These are phyloP conservation scores for Drosophila testacea DNA, from an alignment of 2,888 invertebrate genomes.

Conservation along the genomic window DNA sequence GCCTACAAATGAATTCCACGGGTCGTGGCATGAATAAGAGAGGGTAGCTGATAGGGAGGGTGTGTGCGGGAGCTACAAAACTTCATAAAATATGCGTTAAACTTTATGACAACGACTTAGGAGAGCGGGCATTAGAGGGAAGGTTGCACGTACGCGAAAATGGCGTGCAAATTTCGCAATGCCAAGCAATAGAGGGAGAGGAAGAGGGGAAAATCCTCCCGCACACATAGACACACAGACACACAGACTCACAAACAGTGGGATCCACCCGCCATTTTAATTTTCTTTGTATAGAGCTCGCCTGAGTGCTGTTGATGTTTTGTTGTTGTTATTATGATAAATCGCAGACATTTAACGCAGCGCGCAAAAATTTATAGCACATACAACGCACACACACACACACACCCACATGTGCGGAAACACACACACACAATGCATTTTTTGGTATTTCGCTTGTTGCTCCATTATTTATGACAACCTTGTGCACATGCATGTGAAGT, in stretches of 20 bases:
- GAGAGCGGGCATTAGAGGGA: not conserved
- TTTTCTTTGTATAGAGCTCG: constrained; percentile 56
- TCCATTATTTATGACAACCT: constrained; percentile 47
- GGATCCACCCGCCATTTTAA: constrained; percentile 50
- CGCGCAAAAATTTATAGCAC: constrained; percentile 60
- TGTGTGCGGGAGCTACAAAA: constrained; percentile 32
- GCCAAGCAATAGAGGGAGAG: constrained; percentile 10
- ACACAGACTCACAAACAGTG: not conserved
- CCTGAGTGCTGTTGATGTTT: constrained; percentile 56
- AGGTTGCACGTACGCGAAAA: constrained; percentile 63
- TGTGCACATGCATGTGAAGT: constrained; percentile 5
- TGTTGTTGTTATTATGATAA: constrained; percentile 69
- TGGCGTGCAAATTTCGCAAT: constrained; percentile 66
- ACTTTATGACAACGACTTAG: constrained; percentile 61
- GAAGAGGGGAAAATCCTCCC: not conserved
- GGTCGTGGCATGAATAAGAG: constrained; percentile 18
- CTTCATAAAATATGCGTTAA: constrained; percentile 68
- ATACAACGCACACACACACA: constrained; percentile 29
- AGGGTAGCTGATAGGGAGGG: constrained; percentile 5
- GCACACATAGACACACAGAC: constrained; percentile 10
- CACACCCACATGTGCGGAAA: not conserved
- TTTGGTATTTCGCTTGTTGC: constrained; percentile 59
- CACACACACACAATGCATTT: constrained; percentile 42
- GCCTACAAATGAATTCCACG: constrained; percentile 60
- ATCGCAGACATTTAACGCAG: constrained; percentile 67